A percentile compares a stretch with the other conserved stretches of the same genome.
Evolutionary conservation across 2,797 vertebrate genomes (phyloP).

Genomic region (Phrynocephalus forsythii): DNA sequence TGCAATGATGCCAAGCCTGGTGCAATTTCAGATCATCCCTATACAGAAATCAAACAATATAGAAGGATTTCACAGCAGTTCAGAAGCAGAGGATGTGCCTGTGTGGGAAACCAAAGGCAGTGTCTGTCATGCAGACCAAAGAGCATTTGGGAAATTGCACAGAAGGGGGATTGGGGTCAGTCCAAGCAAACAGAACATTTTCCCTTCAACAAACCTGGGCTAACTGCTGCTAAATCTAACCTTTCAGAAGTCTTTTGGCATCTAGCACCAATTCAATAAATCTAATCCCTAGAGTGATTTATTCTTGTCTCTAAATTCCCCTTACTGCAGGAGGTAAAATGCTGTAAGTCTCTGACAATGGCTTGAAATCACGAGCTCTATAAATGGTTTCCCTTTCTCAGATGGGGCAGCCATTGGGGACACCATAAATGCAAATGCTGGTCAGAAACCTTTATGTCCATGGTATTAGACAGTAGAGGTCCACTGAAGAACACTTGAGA

Average conservation of each 20-base stretch:
- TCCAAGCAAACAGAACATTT: rapidly evolving
- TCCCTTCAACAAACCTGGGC: background rate
- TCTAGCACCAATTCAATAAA: background rate
- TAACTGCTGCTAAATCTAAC: background rate
- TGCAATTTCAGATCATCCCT: too few relatives aligned
- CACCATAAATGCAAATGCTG: background rate
- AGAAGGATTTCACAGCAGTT: too few relatives aligned
- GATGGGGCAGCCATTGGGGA: conserved; percentile 2
- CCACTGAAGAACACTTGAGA: background rate
- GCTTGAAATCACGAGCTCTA: conserved; percentile 24
- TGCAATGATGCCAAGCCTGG: too few relatives aligned
- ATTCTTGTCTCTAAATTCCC: conserved; percentile 36
- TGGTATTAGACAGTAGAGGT: background rate
- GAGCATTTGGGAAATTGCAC: background rate
- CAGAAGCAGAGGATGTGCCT: too few relatives aligned
- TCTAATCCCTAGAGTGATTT: conserved; percentile 31
- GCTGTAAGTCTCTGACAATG: conserved; percentile 28
- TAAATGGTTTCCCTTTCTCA: conserved; percentile 45
- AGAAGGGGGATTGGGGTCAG: background rate
- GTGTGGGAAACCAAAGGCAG: too few relatives aligned
- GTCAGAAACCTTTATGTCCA: conserved; percentile 34
- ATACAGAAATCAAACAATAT: too few relatives aligned
- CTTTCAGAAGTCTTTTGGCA: conserved; percentile 9
- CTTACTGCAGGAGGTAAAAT: conserved; percentile 50
- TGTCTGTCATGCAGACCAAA: background rate